Evolutionary conservation across 1,140 invertebrate species (phyloP), one percentile per base, ranked within the genome.

Genomic region (Orchesella cincta): DNA sequence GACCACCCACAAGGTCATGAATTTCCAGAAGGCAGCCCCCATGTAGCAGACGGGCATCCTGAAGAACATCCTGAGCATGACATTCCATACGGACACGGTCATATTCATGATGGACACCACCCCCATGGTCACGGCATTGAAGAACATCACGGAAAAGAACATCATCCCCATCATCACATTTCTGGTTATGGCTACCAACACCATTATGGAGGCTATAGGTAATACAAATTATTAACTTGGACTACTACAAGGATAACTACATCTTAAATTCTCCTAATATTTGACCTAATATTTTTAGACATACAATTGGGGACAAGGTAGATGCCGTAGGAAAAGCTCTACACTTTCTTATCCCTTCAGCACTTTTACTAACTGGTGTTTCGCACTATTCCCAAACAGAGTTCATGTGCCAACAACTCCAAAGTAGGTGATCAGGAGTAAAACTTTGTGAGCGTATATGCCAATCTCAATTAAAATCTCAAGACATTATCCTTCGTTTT

Each of bases 321-420:
- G 73, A 74, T 52, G 78, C 64, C 1, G 35, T 82, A 33, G 74
- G 75, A 26, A 82, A 80, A 76, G 77, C 81, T 16, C 76, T 82
- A 0, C 70, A 75, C 3, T 26, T 82, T 14, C 34, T 80, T 3
- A 70, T 82, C 29, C 81, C 81, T 36, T 75, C 81, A 23, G 81
- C 79, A 1, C 51, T 82, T 23, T 23, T 82, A 12, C 26, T 82
- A 2, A 79, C 79, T 33, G 81, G 81, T n/a, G 74, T 78, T 3
- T 82, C 81, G 79, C 79, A 18, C 31, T 82, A 3, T 82, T 82
- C 46, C 81, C 81, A 0, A 78, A 77, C 28, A 28, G 79, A 1
- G 62, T 82, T 51, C 77, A 79, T 51, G 81, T 82, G 16, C 79
- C 78, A 1, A 81, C 81, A 1, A 76, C 76, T 34, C 18, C 26